These are phyloP conservation scores for Drosophila tanythrix DNA, from an alignment of 2,888 invertebrate genomes.

Conservation along the genomic window DNA sequence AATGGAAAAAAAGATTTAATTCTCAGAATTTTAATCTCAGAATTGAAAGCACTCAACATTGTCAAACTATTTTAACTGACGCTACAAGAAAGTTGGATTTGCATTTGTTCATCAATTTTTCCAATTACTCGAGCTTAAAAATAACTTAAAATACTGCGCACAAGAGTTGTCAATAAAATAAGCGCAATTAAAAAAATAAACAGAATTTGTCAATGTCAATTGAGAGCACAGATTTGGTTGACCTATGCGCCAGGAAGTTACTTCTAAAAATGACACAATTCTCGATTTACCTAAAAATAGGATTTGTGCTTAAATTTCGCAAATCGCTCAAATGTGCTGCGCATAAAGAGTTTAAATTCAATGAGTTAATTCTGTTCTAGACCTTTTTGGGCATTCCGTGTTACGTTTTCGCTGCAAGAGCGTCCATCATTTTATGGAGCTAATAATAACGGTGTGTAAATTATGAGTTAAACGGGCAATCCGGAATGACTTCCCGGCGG, in stretches of 20 bases:
- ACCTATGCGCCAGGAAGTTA: not conserved
- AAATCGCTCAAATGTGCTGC: conserved; percentile 5
- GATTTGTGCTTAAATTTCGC: conserved; percentile 7
- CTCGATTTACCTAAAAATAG: not conserved
- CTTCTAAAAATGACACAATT: not conserved
- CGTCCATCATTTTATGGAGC: no score
- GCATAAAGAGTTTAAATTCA: not conserved
- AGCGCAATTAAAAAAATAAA: not conserved
- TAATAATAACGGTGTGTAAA: not conserved
- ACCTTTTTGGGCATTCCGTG: not conserved
- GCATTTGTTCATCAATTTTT: not conserved
- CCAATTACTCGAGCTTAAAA: not conserved
- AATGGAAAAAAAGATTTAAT: no score
- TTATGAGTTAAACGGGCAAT: not conserved
- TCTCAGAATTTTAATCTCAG: no score
- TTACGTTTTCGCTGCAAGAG: not conserved
- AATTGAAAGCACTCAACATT: no score
- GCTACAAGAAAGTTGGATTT: not conserved
- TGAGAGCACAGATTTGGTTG: conserved; percentile 25
- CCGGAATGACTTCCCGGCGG: not conserved
- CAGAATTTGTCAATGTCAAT: conserved; percentile 40
- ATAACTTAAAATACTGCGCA: no score
- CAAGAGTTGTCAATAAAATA: not conserved
- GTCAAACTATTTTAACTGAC: no score
- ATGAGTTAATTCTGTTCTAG: not conserved